These are phyloP conservation scores for Dryobota labecula DNA, from an alignment of 2,888 invertebrate species.

Conservation along the genomic window DNA sequence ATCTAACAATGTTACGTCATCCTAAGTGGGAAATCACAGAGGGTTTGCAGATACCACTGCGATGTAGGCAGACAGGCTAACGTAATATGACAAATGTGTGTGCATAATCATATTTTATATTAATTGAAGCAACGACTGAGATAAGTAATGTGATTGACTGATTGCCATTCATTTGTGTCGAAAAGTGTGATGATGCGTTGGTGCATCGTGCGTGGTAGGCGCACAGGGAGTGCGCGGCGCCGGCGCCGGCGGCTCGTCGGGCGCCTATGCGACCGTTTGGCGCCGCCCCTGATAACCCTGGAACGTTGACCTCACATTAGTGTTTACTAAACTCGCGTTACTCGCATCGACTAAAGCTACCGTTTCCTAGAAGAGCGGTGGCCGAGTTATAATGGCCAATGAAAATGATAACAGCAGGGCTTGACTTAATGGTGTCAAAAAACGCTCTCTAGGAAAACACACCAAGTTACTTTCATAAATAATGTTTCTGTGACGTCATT, in stretches of 20 bases:
- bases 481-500: neutral
- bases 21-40: conserved; percentile 37
- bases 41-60: conserved; percentile 35
- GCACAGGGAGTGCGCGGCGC: conserved; percentile 52
- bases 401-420: neutral
- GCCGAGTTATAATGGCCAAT: neutral
- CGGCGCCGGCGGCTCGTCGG: conserved; percentile 59
- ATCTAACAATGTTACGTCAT: conserved; percentile 40
- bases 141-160: conserved; percentile 47
- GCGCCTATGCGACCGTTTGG: conserved; percentile 84
- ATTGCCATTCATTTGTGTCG: conserved; percentile 43
- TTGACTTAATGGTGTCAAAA: neutral
- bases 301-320: conserved; percentile 88
- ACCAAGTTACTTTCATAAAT: neutral
- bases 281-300: conserved; percentile 89
- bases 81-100: conserved; percentile 44
- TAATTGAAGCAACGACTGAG: conserved; percentile 30
- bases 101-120: conserved; percentile 30
- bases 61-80: conserved; percentile 32
- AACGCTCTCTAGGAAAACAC: neutral
- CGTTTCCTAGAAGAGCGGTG: neutral
- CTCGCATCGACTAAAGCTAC: conserved; percentile 70
- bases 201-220: conserved; percentile 46
- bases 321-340: conserved; percentile 84
- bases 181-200: conserved; percentile 50